Evolutionary conservation across 2,888 invertebrate species (phyloP).

Genomic region (Drosophila ustulata): DNA sequence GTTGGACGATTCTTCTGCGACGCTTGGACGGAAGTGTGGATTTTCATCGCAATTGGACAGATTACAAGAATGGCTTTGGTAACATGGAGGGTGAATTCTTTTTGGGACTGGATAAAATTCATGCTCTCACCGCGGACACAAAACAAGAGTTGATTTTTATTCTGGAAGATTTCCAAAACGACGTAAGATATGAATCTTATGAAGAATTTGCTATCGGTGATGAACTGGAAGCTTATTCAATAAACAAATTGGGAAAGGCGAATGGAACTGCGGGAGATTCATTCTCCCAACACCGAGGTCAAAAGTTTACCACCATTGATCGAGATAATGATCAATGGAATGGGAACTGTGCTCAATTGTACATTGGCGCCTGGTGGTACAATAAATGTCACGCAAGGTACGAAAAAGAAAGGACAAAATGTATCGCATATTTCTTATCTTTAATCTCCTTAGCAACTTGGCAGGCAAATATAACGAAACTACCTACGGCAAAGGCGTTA

Average conservation of each 20-base stretch:
- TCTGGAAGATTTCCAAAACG: constrained; percentile 30
- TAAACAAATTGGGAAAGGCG: constrained; percentile 31
- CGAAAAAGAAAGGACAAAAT: neutral
- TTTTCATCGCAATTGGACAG: constrained; percentile 37
- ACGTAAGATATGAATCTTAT: constrained; percentile 23
- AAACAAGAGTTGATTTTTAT: constrained; percentile 33
- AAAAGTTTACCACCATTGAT: constrained; percentile 5
- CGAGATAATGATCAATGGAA: constrained; percentile 4
- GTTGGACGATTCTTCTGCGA: constrained; percentile 37
- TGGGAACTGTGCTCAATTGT: neutral
- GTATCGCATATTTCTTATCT: neutral
- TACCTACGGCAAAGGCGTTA: neutral
- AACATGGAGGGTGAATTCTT: constrained; percentile 40
- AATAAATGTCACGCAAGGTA: neutral
- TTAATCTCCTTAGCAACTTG: neutral
- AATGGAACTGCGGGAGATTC: constrained; percentile 43
- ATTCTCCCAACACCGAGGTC: constrained; percentile 13
- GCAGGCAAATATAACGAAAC: constrained; percentile 3
- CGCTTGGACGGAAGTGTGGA: constrained; percentile 33
- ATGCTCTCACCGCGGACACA: constrained; percentile 21
- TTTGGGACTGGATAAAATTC: constrained; percentile 46
- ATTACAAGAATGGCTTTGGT: constrained; percentile 45
- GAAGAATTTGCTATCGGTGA: constrained; percentile 38
- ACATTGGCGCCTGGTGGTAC: constrained; percentile 7
- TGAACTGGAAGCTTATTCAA: constrained; percentile 13